Evolutionary conservation across 2,113 vertebrate genomes (phyloP), one percentile per base, ranked within the genome.

Genomic region (Menidia beryllina): DNA sequence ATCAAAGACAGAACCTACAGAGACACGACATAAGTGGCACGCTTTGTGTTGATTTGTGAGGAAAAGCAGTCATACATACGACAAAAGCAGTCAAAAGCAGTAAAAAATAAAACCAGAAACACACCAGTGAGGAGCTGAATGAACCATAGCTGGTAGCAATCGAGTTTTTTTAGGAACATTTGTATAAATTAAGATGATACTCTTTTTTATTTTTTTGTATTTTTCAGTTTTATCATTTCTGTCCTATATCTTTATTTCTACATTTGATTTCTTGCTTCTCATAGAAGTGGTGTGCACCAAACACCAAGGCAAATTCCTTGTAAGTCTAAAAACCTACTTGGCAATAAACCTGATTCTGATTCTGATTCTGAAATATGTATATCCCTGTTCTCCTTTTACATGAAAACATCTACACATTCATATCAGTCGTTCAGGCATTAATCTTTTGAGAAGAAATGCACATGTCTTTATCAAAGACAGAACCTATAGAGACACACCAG

Each of bases 171-270:
- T n/a, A n/a, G n/a, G n/a, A n/a, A n/a, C n/a, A n/a, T n/a, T n/a
- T n/a, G n/a, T n/a, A n/a, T n/a, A n/a, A 90, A 91, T 90, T 90
- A 88, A 86, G 79, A 86, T 82, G 72, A 71, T 71, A 41, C 67
- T 73, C n/a, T n/a, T n/a, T n/a, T n/a, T n/a, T n/a, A n/a, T n/a
- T n/a, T n/a, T n/a, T n/a, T n/a, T n/a, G n/a, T n/a, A n/a, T n/a
- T n/a, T n/a, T n/a, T n/a, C n/a, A n/a, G n/a, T n/a, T n/a, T n/a
- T n/a, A n/a, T n/a, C n/a, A n/a, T n/a, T n/a, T n/a, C n/a, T n/a
- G n/a, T n/a, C n/a, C n/a, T n/a, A n/a, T n/a, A n/a, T n/a, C n/a
- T n/a, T n/a, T n/a, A n/a, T n/a, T n/a, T n/a, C n/a, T n/a, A n/a
- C n/a, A n/a, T n/a, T n/a, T n/a, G n/a, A n/a, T n/a, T n/a, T n/a